Conservation (phyloP, 2,888 invertebrate genomes). For the Yponomeuta evonymella region DNA sequence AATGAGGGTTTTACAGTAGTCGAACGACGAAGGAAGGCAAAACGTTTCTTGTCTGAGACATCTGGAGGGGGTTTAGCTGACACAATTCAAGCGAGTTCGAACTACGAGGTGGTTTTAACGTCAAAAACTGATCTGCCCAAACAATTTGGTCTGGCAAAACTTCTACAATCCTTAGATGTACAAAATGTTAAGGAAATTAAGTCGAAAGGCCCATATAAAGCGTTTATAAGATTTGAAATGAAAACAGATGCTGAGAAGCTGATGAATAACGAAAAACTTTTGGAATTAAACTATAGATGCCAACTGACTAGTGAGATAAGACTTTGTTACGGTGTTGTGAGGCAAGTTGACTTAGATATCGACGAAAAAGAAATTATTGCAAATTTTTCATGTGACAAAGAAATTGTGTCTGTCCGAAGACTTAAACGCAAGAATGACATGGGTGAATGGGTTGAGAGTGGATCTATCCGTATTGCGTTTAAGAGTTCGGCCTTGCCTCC, state of each 20-base stretch:
- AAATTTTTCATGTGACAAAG: too few relatives aligned
- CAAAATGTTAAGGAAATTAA: not conserved
- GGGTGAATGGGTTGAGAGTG: conserved; percentile 1
- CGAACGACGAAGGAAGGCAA: too few relatives aligned
- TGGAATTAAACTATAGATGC: not conserved
- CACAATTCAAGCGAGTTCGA: too few relatives aligned
- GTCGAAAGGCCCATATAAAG: conserved; percentile 2
- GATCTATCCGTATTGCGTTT: not conserved
- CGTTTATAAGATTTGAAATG: not conserved
- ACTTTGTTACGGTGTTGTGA: not conserved
- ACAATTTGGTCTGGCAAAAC: conserved; percentile 7
- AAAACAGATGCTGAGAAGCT: not conserved
- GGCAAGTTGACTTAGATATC: not conserved
- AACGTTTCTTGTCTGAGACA: too few relatives aligned
- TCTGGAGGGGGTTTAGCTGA: too few relatives aligned
- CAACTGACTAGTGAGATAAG: not conserved
- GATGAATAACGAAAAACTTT: not conserved
- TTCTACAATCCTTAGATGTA: not conserved
- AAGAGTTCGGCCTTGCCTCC: not conserved
- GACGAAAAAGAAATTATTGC: conserved; percentile 5
- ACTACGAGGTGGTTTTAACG: too few relatives aligned
- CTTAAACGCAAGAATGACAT: not conserved
- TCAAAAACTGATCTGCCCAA: not conserved
- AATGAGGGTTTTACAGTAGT: too few relatives aligned
- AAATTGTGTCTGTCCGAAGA: not conserved